Base-by-base conservation (phyloP, 2,797 vertebrate genomes). In the Labeo calbasu region DNA sequence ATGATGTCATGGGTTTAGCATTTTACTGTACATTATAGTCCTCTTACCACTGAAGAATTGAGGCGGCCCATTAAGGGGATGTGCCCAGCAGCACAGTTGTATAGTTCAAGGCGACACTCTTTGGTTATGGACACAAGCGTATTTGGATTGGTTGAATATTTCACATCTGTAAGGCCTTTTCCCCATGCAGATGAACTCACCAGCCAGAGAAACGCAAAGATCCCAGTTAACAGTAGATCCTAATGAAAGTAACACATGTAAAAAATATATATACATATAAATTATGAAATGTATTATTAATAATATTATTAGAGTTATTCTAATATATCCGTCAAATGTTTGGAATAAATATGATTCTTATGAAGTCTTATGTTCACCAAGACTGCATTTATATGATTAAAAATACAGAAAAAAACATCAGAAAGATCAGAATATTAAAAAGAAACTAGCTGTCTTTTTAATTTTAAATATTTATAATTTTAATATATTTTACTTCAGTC, bases 31-130 rank as follows among this genome's bases (percentile, higher is more conserved):
- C 36, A 75, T 77, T 61, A 71, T 73, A 83, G 50, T 23, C 8
- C 17, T 83, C 95, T 95, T 93, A 96, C 96, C 96, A 96, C 96
- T 0, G 96, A 96, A 88, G 96, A 93, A 89, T 96, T 96, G 88
- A 95, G 96, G 85, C 96, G 93, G 4, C 95, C 95, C 90, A 96
- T 94, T 66, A 91, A 91, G 3, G 96, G 94, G 1, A 93, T 82
- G 78, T 93, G 89, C 10, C 96, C 94, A 0, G 91, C 53, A 0
- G 61, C 88, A 88, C 96, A 97, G 0, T 79, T 66, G 3, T 79
- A 92, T 0, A 32, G 5, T 1, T 0, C n/a, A 3, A 0, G 4
- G 0, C 93, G 94, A 90, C 96, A 96, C 28, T 90, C 85, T 0
- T 13, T 0, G n/a, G 65, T 80, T 87, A 96, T 89, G 75, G 87